Evolutionary conservation across 2,888 invertebrate genomes (phyloP), one percentile per base, ranked within the genome.

Genomic region (Cremastinae sp.): DNA sequence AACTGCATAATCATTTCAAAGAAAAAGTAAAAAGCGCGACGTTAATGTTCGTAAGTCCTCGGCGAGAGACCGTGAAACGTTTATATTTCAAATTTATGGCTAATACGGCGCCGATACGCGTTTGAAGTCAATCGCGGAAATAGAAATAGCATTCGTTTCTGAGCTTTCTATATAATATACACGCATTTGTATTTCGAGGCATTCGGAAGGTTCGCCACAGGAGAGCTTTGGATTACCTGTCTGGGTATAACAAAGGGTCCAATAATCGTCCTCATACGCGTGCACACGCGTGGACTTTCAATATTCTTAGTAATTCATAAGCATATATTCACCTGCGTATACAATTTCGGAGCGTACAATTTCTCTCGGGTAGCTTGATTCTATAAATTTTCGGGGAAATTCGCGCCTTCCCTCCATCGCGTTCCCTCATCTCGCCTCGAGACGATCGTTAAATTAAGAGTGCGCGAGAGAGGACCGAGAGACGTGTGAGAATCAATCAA

Each of bases 401-500:
- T 39, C n/a, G 9, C 14, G 9, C 22, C 37, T 41, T 69, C 55
- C 53, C 65, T 75, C 75, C 49, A 62, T 77, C 74, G n/a, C n/a
- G 75, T 69, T 56, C 79, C 72, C 78, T 80, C 80, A 80, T 82
- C 78, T 76, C 74, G 78, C 77, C 78, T 45, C 62, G 71, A 62
- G 75, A 64, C 74, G 83, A 81, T 81, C 82, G 84, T 83, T 82
- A 82, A 86, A 83, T 83, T 83, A 82, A 74, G 79, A 74, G 53
- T 16, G 65, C 41, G 76, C 41, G 41, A 64, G 43, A 68, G 78
- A 79, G 77, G 75, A 76, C 78, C 83, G 83, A 82, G 75, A 79
- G 83, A 81, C 83, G 81, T 79, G 45, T 28, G 82, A 77, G 83
- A 84, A 86, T 87, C 86, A 85, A 87, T 87, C 86, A 86, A 85